Evolutionary conservation across 2,797 vertebrate species (phyloP).

Genomic region (Dendrocincla fuliginosa): DNA sequence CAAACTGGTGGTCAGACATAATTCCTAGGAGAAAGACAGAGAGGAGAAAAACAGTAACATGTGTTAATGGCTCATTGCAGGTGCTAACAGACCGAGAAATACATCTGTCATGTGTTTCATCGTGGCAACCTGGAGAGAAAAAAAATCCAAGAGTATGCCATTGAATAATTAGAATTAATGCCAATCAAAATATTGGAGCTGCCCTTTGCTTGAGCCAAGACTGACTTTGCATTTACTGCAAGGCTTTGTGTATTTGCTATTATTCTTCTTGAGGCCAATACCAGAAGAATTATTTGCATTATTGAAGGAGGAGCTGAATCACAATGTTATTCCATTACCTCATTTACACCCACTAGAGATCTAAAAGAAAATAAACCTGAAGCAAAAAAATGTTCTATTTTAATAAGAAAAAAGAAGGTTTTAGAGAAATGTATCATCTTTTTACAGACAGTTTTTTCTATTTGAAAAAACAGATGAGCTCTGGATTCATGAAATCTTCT

Average conservation of each 20-base stretch:
- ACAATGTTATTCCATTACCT: not conserved
- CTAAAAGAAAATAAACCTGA: not conserved
- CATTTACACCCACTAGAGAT: not conserved
- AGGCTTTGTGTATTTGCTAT: not conserved
- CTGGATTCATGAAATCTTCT: not conserved
- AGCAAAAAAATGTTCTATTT: not conserved
- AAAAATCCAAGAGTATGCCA: not conserved
- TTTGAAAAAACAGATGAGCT: not conserved
- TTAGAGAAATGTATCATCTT: not conserved
- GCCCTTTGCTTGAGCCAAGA: not conserved
- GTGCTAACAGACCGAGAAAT: not conserved
- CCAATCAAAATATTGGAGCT: not conserved
- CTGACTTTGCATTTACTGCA: not conserved
- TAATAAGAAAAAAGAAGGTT: not conserved
- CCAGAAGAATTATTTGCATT: not conserved
- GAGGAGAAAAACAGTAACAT: not conserved
- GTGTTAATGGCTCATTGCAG: not conserved
- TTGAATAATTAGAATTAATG: not conserved
- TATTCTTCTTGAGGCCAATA: not conserved
- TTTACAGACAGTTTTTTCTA: not conserved
- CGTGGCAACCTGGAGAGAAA: not conserved
- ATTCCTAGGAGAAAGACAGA: slow-evolving; percentile 80
- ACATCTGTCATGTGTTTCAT: not conserved
- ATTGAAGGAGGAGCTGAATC: not conserved
- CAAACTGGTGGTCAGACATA: slow-evolving; percentile 92